phyloP scores from a whole-genome alignment of 2,113 vertebrate genomes.

The Vidua chalybeata region DNA sequence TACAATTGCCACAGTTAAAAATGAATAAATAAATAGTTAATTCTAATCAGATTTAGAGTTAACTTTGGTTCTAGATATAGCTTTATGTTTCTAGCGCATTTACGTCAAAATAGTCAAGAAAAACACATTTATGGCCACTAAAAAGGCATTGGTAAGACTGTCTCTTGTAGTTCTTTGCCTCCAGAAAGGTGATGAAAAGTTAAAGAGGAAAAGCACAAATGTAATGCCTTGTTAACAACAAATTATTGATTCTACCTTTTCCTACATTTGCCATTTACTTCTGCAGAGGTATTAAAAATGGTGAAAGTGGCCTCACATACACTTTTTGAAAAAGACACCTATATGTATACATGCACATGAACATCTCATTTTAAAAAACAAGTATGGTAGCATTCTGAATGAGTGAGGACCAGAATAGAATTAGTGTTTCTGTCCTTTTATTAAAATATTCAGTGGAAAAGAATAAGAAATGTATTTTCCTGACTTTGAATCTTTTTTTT shows the following conservation, averaged over 20 bases:
- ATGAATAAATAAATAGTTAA: background rate
- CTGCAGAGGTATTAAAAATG: background rate
- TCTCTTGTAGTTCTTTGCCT: background rate
- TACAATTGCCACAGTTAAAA: background rate
- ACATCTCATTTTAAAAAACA: background rate
- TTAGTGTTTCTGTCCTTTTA: background rate
- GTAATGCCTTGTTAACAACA: background rate
- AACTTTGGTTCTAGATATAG: background rate
- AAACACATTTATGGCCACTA: background rate
- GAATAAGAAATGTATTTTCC: background rate
- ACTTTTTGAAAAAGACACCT: background rate
- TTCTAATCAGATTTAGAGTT: background rate
- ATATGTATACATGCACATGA: background rate
- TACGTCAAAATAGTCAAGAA: background rate
- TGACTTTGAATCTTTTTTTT: background rate
- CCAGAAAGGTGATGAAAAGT: background rate
- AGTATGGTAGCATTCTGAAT: background rate
- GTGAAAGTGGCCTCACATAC: fast-evolving
- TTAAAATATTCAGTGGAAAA: background rate
- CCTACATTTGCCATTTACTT: background rate
- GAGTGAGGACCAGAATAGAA: background rate
- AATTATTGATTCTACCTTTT: background rate
- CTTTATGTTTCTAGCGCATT: background rate
- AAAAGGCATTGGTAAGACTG: background rate
- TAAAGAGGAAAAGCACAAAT: background rate